Base-by-base conservation (phyloP, 2,113 vertebrate genomes). In the Corythoichthys intestinalis region DNA sequence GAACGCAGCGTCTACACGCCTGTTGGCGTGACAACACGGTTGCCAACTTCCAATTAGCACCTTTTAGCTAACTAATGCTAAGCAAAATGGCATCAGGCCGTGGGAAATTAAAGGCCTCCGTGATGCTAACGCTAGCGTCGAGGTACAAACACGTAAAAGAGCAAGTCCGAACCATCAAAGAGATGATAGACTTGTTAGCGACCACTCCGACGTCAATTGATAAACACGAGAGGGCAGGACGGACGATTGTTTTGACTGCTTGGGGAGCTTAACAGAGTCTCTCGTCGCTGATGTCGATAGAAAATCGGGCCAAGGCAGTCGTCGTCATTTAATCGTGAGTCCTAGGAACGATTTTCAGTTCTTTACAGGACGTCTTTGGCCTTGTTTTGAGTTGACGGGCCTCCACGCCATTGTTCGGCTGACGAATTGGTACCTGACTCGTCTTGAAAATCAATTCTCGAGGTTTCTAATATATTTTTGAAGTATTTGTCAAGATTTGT, bases 361-460 rank as follows among this genome's bases (percentile, higher is more conserved):
- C 41, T 8, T 8, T 5, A 44, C 9, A 44, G 41, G 41, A 44
- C 41, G 41, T 44, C 41, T 44, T 44, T 84, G 86, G 88, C 85
- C 82, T 85, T 70, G 73, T 67, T 80, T 28, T 69, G 74, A 79
- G 85, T 87, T 87, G 82, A 82, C 85, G 86, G 41, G 87, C 81
- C 78, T 87, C 61, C 81, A 76, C 85, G 87, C 89, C 83, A 89
- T 89, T 90, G 87, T 90, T 88, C 78, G 71, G 77, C 65, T 70
- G 39, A 69, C 47, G 47, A 17, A 64, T 58, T 41, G 34, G 56
- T 48, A 39, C 60, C 20, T 37, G 20, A 63, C 11, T 70, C 0
- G 63, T 44, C 34, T 65, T 41, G 14, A 28, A 60, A 58, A 13
- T 7, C 3, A 4, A 56, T 56, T 56, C n/a, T 28, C 11, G 1